Evolutionary conservation across 2,797 vertebrate genomes (phyloP), one percentile per base, ranked within the genome.

Genomic region (Gymnothorax javanicus): DNA sequence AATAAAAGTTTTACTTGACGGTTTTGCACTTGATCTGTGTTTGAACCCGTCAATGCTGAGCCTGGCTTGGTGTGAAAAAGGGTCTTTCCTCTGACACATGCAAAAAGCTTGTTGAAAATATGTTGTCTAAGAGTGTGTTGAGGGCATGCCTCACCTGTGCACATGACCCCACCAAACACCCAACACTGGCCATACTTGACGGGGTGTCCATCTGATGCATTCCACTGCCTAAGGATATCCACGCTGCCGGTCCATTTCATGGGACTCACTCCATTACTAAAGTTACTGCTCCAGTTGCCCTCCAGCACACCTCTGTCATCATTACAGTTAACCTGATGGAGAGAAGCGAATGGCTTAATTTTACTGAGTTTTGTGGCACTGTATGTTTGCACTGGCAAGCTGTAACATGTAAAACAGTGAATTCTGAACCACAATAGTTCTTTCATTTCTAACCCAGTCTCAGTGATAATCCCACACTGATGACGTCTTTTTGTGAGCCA

Each of bases 81-180:
- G 33, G 33, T 43, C 33, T 43, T 43, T 43, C 33, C 33, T 43
- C 33, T 43, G 33, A 43, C 33, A 43, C 33, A 43, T 43, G 33
- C 33, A 43, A 43, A 43, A 2, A 43, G 15, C 6, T 64, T 84
- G 27, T 25, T 0, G 92, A 91, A 82, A 86, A 3, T 86, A 27
- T 69, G 69, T 59, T 60, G 5, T 43, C 33, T 43, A 43, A 69
- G 4, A 25, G 9, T 1, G 58, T 85, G 12, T 50, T 59, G 58
- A 25, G 4, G 20, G 71, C 54, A 43, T 81, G 17, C 64, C 27
- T 96, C 59, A 98, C 98, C 97, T 96, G 97, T 96, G 67, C 97
- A 98, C 92, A 96, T 91, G 67, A 97, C 96, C 0, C 94, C 95
- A 0, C 97, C 96, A 59, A 95, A 94, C 87, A 98, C 96, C 97